Percentiles rank a stretch among this genome's conserved stretches.
These are phyloP conservation scores for Saturnia japonica DNA, from an alignment of 2,888 invertebrate genomes.

Conservation along the genomic window DNA sequence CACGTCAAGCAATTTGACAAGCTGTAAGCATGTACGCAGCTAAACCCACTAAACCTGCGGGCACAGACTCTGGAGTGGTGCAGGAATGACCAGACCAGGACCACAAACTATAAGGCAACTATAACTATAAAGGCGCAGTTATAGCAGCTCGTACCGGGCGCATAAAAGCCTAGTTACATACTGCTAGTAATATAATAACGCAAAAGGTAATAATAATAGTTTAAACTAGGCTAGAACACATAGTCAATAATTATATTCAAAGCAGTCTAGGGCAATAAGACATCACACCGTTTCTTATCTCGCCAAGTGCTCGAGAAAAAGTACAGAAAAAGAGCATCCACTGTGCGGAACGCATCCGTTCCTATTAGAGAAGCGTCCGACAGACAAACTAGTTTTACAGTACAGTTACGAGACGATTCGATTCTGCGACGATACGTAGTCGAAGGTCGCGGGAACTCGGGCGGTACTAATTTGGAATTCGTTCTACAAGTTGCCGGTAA, in stretches of 20 bases:
- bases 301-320: conserved; percentile 58
- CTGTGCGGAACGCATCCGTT: conserved; percentile 58
- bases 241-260: conserved; percentile 40
- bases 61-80: no score
- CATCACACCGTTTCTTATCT: conserved; percentile 33
- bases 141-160: no score
- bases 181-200: neutral
- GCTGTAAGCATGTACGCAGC: no score
- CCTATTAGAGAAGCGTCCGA: conserved; percentile 67
- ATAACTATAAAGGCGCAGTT: no score
- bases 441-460: conserved; percentile 72
- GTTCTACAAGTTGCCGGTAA: conserved; percentile 50
- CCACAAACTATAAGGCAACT: no score
- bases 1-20: no score
- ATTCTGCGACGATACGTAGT: conserved; percentile 67
- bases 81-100: no score
- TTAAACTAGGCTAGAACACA: conserved; percentile 37
- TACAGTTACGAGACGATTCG: conserved; percentile 71
- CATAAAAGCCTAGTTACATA: no score
- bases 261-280: conserved; percentile 35
- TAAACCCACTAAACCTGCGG: no score
- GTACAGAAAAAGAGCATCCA: conserved; percentile 53
- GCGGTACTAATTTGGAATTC: conserved; percentile 64
- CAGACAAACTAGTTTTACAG: conserved; percentile 76
- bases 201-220: neutral